These are phyloP conservation scores for Notocelia uddmanniana DNA, from an alignment of 2,888 invertebrate species.

Conservation along the genomic window DNA sequence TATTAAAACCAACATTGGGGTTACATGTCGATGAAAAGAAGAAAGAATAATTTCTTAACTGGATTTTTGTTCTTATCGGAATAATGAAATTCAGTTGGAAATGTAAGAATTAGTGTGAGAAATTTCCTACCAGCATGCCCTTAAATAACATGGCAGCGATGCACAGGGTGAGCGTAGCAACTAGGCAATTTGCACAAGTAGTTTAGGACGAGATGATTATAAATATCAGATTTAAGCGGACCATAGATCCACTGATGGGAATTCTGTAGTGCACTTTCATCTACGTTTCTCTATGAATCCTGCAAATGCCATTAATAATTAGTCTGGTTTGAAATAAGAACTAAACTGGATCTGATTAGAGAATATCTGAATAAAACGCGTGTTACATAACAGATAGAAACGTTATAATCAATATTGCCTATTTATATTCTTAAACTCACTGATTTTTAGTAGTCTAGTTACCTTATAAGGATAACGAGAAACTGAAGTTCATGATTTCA, in stretches of 20 bases:
- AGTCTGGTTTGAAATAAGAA: too few species aligned
- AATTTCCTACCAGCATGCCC: slow-evolving; percentile 3
- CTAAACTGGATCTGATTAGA: background rate
- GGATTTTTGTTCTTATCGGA: background rate
- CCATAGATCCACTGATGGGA: slow-evolving; percentile 37
- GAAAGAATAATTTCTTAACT: background rate
- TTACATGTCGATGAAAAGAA: background rate
- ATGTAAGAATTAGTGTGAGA: background rate
- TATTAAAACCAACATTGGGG: background rate
- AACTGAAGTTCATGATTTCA: too few species aligned
- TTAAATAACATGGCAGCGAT: slow-evolving; percentile 25
- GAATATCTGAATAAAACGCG: background rate
- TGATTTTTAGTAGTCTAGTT: too few species aligned
- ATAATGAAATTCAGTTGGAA: background rate
- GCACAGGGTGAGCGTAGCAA: slow-evolving; percentile 19
- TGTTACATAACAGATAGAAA: too few species aligned
- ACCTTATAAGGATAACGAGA: too few species aligned
- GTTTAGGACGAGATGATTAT: slow-evolving; percentile 43
- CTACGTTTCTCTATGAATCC: background rate
- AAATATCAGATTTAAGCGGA: slow-evolving; percentile 42
- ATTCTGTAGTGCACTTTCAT: slow-evolving; percentile 20
- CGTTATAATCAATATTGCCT: too few species aligned
- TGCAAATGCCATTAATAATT: too few species aligned
- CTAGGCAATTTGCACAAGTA: slow-evolving; percentile 41
- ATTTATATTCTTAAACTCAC: too few species aligned